Percentiles rank a stretch among this genome's conserved stretches.
Conservation (phyloP, 2,888 invertebrate genomes). For the Heteromurus nitidus region DNA sequence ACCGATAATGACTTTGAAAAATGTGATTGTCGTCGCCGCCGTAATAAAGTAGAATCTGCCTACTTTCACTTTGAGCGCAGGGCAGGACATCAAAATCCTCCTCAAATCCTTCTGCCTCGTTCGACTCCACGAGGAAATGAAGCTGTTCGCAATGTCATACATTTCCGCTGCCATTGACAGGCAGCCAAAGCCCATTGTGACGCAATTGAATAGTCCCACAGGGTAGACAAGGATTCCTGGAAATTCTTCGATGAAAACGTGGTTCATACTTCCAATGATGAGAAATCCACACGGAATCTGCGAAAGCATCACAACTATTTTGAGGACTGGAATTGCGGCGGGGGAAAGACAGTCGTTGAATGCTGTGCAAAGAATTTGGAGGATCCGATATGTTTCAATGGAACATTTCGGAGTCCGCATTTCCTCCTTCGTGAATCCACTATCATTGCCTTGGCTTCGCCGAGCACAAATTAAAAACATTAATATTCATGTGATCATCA, state of each 20-base stretch:
- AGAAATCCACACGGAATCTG: conserved; percentile 59
- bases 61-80: conserved; percentile 41
- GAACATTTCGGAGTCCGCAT: conserved; percentile 23
- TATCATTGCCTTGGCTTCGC: conserved; percentile 56
- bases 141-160: conserved; percentile 49
- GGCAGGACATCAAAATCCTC: conserved; percentile 40
- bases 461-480: background rate
- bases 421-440: conserved; percentile 49
- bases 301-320: conserved; percentile 41
- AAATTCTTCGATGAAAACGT: conserved; percentile 62
- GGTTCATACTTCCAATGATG: conserved; percentile 61
- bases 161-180: conserved; percentile 46
- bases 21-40: conserved; percentile 42
- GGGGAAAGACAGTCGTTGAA: conserved; percentile 65
- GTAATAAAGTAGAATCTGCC: conserved; percentile 40
- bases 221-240: conserved; percentile 49
- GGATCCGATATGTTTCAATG: conserved; percentile 29
- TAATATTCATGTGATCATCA: background rate
- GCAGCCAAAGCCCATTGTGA: conserved; percentile 15
- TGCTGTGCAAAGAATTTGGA: conserved; percentile 50
- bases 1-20: conserved; percentile 41
- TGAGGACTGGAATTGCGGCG: conserved; percentile 57
- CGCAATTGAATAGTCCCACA: background rate
- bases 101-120: conserved; percentile 48
- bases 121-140: conserved; percentile 45